A percentile compares a stretch with the other conserved stretches of the same genome.
Evolutionary conservation across 2,888 invertebrate genomes (phyloP).

Genomic region (Nomada goodeniana): DNA sequence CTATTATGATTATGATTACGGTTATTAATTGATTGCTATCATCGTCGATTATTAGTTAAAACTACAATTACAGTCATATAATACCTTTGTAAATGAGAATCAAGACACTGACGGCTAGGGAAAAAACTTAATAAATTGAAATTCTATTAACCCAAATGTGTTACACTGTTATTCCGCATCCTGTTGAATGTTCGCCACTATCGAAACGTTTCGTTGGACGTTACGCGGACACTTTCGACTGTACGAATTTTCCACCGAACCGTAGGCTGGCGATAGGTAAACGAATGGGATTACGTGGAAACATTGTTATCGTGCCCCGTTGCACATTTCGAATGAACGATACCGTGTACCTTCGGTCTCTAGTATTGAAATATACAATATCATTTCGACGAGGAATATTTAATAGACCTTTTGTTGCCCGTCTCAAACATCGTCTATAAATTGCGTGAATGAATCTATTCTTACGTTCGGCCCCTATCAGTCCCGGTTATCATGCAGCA

Average conservation of each 20-base stretch:
- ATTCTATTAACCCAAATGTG: conserved; percentile 81
- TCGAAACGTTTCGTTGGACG: neutral
- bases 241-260: neutral
- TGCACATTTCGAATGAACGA: too few relatives aligned
- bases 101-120: conserved; percentile 82
- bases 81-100: conserved; percentile 83
- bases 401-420: neutral
- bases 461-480: neutral
- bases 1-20: conserved; percentile 50
- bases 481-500: conserved; percentile 16
- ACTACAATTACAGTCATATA: conserved; percentile 74
- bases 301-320: too few relatives aligned
- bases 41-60: conserved; percentile 69
- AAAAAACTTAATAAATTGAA: conserved; percentile 82
- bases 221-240: too few relatives aligned
- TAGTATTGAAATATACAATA: too few relatives aligned
- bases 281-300: neutral
- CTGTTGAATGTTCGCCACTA: neutral
- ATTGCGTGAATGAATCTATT: conserved; percentile 7
- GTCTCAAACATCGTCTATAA: neutral
- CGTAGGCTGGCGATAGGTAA: neutral
- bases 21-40: conserved; percentile 66
- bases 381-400: neutral
- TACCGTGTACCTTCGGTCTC: neutral
- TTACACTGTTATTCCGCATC: conserved; percentile 62